Evolutionary conservation across 2,113 vertebrate species (phyloP).

Genomic region (Mirounga angustirostris): DNA sequence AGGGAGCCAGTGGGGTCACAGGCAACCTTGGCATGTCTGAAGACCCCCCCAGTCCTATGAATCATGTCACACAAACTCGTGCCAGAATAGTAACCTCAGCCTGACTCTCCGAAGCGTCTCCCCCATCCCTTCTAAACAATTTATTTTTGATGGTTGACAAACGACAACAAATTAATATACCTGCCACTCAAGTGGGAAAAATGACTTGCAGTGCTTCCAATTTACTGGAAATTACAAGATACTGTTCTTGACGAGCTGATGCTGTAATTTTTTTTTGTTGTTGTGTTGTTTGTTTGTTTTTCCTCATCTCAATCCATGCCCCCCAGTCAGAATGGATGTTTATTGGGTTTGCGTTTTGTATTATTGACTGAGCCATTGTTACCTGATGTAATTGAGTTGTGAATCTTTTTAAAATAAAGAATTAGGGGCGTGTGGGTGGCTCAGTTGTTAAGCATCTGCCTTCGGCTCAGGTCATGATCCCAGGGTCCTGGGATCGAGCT

Average conservation of each 20-base stretch:
- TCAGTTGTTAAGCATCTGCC: too few relatives aligned
- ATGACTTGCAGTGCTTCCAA: conserved; percentile 62
- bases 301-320: conserved; percentile 57
- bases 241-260: conserved; percentile 3
- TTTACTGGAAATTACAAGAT: conserved; percentile 78
- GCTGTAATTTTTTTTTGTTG: conserved; percentile 37
- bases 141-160: conserved; percentile 75
- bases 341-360: conserved; percentile 71
- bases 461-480: too few relatives aligned
- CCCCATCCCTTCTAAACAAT: conserved; percentile 52
- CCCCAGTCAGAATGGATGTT: conserved; percentile 73
- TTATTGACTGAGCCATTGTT: conserved; percentile 79
- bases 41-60: not conserved
- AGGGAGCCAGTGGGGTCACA: not conserved
- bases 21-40: fast-evolving
- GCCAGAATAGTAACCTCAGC: not conserved
- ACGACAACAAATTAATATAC: conserved; percentile 76
- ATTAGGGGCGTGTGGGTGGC: not conserved
- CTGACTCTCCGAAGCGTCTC: not conserved
- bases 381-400: conserved; percentile 75
- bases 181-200: conserved; percentile 74
- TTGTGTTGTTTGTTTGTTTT: not conserved
- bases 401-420: conserved; percentile 81
- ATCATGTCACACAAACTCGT: not conserved
- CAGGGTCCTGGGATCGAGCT: too few relatives aligned